Evolutionary conservation across 2,797 vertebrate species (phyloP), one percentile per base, ranked within the genome.

Genomic region (Enteromius viviparus): DNA sequence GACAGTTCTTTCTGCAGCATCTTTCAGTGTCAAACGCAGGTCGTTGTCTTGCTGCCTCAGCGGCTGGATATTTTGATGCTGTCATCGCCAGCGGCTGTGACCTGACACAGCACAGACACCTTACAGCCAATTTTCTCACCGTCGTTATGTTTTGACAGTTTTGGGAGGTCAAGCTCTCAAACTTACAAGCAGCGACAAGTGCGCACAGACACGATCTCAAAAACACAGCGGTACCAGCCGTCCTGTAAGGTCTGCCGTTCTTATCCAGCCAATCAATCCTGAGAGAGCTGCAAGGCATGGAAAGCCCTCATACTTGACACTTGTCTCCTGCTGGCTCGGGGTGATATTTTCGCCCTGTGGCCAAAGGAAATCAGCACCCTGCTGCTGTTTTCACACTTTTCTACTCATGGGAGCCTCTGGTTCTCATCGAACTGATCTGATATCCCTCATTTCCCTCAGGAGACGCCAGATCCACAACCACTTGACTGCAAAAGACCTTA

Each of bases 261-360:
- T 78, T 82, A 82, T 64, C 79, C 68, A 82, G 37, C 58, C 74
- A 78, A 78, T 85, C 74, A 78, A 78, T 82, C 42, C 34, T 1
- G 29, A 70, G 66, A 55, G 37, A 49, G 76, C 37, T 23, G 15
- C 26, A 26, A 71, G 79, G 62, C 32, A 55, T 9, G 53, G 51
- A 58, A 49, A 68, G 47, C 26, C 11, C 42, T 62, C 68, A 9
- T 45, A 70, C 78, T 80, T 58, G 78, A 80, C 78, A 71, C 78
- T 72, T n/a, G 79, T 72, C 75, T 77, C 45, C 34, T 65, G 66
- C 60, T 26, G 74, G 66, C 58, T 71, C 29, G 37, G 66, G 80
- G 74, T 29, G 26, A 78, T 78, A 66, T 78, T 78, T 85, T 66
- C 68, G 45, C 42, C 65, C 55, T 45, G 65, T 45, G 74, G 58